A percentile compares a stretch with the other conserved stretches of the same genome.
Evolutionary conservation across 1,140 invertebrate genomes (phyloP).

Genomic region (Drosophila kikkawai): DNA sequence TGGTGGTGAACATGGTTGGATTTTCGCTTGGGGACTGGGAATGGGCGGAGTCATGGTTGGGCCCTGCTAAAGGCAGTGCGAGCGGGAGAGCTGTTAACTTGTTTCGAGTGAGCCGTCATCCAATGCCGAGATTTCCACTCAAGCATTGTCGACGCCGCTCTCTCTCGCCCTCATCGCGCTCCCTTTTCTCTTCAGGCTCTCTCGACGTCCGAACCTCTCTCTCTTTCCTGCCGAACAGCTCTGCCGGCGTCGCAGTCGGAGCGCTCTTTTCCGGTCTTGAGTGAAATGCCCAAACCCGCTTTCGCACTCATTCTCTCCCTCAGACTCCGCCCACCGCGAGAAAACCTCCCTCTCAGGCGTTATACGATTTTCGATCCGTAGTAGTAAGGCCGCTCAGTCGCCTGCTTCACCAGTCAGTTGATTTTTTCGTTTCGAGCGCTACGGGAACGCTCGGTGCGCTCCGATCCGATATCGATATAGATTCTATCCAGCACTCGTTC

Average conservation of each 20-base stretch:
- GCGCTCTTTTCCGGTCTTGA: conserved; percentile 13
- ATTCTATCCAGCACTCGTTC: not conserved
- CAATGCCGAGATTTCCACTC: conserved; percentile 71
- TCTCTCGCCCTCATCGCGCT: not conserved
- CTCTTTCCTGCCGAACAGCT: not conserved
- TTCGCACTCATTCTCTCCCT: not conserved
- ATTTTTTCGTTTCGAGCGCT: conserved; percentile 42
- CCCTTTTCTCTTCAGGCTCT: not conserved
- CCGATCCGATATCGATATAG: conserved; percentile 1
- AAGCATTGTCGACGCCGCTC: not conserved
- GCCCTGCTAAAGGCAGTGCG: conserved; percentile 16
- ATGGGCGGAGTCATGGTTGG: conserved; percentile 33
- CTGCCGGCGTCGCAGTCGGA: conserved; percentile 10
- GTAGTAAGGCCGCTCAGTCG: conserved; percentile 39
- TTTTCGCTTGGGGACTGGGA: conserved; percentile 12
- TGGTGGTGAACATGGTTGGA: conserved; percentile 1
- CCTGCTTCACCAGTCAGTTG: conserved; percentile 50
- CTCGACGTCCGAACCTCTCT: not conserved
- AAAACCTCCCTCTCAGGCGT: conserved; percentile 13
- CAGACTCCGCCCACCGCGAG: not conserved
- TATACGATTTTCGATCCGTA: conserved; percentile 2
- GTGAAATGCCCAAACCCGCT: conserved; percentile 2
- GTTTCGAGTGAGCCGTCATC: conserved; percentile 48
- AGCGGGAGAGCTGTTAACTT: conserved; percentile 39
- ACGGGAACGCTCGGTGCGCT: conserved; percentile 29